phyloP scores from a whole-genome alignment of 2,113 vertebrate genomes.

The Barnardius zonarius region DNA sequence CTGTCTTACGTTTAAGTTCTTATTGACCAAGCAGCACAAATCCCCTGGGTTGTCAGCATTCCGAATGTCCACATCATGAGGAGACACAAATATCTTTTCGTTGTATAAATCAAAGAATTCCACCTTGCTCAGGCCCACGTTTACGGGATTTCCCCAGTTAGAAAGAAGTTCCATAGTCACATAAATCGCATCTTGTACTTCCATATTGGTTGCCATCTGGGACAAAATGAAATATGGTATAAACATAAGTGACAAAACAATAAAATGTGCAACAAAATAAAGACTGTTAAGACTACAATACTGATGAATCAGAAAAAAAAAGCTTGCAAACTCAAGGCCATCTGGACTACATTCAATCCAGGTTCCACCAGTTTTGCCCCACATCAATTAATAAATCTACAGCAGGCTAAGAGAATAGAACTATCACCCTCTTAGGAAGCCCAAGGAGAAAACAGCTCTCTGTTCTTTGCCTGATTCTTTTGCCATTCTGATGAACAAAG shows the following conservation, averaged over 20 bases:
- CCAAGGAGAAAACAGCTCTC: background rate
- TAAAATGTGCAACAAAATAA: background rate
- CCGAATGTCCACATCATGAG: conserved; percentile 88
- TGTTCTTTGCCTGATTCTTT: background rate
- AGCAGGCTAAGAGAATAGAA: background rate
- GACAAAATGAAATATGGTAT: background rate
- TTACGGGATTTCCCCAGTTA: conserved; percentile 84
- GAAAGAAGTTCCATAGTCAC: conserved; percentile 94
- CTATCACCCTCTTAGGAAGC: background rate
- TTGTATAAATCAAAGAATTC: conserved; percentile 87
- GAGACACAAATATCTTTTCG: conserved; percentile 86
- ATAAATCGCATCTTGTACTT: conserved; percentile 78
- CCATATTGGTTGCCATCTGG: background rate
- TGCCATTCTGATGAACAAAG: background rate
- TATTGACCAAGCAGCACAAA: conserved; percentile 84
- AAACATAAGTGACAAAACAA: background rate
- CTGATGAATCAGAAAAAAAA: background rate
- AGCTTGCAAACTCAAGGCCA: background rate
- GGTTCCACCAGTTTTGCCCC: background rate
- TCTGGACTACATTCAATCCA: background rate
- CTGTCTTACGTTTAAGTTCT: conserved; percentile 79
- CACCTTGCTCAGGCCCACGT: conserved; percentile 88
- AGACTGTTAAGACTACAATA: background rate
- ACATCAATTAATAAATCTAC: background rate
- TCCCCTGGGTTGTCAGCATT: conserved; percentile 80